These are phyloP conservation scores for Sebastolobus altivelis DNA, from an alignment of 2,797 vertebrate genomes.

Conservation along the genomic window DNA sequence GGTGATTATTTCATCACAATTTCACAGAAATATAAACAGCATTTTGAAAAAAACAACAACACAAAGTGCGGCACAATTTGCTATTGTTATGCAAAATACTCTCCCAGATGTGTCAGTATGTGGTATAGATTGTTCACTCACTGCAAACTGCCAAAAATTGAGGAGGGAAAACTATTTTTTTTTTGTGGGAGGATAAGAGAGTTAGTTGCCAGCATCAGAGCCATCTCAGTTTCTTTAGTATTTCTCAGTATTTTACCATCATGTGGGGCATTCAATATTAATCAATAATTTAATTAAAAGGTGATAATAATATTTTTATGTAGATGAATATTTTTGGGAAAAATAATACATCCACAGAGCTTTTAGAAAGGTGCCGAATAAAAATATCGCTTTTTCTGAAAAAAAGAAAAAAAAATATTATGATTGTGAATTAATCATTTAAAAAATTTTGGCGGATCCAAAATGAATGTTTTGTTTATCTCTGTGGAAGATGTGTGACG, in stretches of 20 bases:
- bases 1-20: slow-evolving; percentile 50
- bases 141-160: background rate
- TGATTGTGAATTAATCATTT: rapidly evolving
- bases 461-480: no score
- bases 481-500: no score
- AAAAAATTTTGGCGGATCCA: no score
- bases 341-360: no score
- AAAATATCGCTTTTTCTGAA: no score
- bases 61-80: slow-evolving; percentile 5
- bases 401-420: no score
- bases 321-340: rapidly evolving
- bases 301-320: no score
- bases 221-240: background rate
- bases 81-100: slow-evolving; percentile 29
- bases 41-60: slow-evolving; percentile 12
- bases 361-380: no score
- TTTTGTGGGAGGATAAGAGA: background rate
- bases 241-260: background rate
- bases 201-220: background rate
- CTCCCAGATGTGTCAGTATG: slow-evolving; percentile 16
- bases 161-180: no score
- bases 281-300: background rate
- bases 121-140: slow-evolving; percentile 15
- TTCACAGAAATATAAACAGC: slow-evolving; percentile 39
- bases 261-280: background rate